These are phyloP conservation scores for Bos indicus DNA, from an alignment of 2,113 vertebrate genomes.

Conservation along the genomic window DNA sequence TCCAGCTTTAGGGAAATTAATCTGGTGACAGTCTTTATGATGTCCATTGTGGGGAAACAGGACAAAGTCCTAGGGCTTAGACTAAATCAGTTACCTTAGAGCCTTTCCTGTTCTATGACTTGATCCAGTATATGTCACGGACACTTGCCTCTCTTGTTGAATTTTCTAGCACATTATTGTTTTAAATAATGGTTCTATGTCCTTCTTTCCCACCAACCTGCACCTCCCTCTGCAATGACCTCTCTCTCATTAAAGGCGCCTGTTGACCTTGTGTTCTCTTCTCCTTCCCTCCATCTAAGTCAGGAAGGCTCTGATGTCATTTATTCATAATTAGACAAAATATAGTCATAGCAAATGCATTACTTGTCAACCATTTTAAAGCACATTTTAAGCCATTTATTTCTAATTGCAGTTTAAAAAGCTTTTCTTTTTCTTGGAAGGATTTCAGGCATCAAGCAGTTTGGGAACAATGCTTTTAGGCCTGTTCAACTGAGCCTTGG, in stretches of 20 bases:
- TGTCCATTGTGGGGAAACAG: not conserved
- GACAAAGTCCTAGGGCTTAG: not conserved
- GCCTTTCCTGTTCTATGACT: not conserved
- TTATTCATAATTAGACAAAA: slow-evolving; percentile 37
- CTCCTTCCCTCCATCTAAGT: not conserved
- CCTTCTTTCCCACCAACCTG: not conserved
- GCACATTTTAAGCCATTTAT: slow-evolving; percentile 47
- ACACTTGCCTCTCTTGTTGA: not conserved
- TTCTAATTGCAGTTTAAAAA: slow-evolving; percentile 55
- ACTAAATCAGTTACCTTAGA: not conserved
- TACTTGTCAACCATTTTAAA: slow-evolving; percentile 33
- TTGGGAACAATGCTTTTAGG: slow-evolving; percentile 23
- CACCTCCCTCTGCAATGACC: not conserved
- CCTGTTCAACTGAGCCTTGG: not conserved
- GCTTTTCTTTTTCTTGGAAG: slow-evolving; percentile 13
- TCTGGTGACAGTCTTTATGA: not conserved
- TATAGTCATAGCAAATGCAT: not conserved
- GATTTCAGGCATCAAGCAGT: slow-evolving; percentile 26
- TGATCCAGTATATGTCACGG: not conserved
- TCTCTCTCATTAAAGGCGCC: not conserved
- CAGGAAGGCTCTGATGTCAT: not conserved
- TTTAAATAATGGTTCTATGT: not conserved
- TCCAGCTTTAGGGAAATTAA: not conserved
- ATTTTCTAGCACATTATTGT: not conserved
- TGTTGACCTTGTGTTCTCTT: not conserved